phyloP scores from a whole-genome alignment of 92 coral and sea anemone species.

The Palythoa grandis region DNA sequence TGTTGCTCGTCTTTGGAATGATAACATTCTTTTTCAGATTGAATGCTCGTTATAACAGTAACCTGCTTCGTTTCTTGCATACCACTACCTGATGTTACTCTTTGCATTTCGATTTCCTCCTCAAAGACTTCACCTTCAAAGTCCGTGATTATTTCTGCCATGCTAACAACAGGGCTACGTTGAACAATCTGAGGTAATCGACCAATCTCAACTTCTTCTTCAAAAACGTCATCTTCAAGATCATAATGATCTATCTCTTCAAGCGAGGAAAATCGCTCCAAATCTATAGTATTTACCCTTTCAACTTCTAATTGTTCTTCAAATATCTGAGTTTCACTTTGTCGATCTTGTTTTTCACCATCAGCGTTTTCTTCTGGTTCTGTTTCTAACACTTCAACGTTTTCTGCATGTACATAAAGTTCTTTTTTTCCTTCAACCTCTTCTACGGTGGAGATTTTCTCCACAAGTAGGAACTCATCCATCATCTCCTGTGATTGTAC shows the following conservation, averaged over 20 bases:
- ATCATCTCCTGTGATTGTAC: not conserved
- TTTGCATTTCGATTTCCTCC: slow-evolving; percentile 70
- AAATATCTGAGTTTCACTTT: slow-evolving; percentile 44
- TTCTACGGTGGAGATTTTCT: not conserved
- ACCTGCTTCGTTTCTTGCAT: not conserved
- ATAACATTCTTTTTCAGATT: not conserved
- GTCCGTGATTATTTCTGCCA: not conserved
- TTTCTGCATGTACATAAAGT: slow-evolving; percentile 52
- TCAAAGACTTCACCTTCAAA: slow-evolving; percentile 49
- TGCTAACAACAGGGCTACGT: not conserved
- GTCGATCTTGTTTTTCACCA: slow-evolving; percentile 40
- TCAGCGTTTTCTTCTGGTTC: slow-evolving; percentile 22
- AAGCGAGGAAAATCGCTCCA: slow-evolving; percentile 29
- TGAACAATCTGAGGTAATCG: slow-evolving; percentile 17
- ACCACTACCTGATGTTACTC: slow-evolving; percentile 28
- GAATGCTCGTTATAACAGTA: not conserved
- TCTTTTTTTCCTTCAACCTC: slow-evolving; percentile 5
- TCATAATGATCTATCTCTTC: slow-evolving; percentile 17
- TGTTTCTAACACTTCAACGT: slow-evolving; percentile 49
- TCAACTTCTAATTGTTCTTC: slow-evolving; percentile 46
- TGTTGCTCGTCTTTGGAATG: slow-evolving; percentile 29
- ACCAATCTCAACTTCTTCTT: slow-evolving; percentile 72
- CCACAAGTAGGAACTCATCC: not conserved
- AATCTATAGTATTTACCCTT: not conserved
- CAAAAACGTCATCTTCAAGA: slow-evolving; percentile 55